A percentile compares a stretch with the other conserved stretches of the same genome.
Evolutionary conservation across 2,113 vertebrate species (phyloP).

Genomic region (Barnardius zonarius): DNA sequence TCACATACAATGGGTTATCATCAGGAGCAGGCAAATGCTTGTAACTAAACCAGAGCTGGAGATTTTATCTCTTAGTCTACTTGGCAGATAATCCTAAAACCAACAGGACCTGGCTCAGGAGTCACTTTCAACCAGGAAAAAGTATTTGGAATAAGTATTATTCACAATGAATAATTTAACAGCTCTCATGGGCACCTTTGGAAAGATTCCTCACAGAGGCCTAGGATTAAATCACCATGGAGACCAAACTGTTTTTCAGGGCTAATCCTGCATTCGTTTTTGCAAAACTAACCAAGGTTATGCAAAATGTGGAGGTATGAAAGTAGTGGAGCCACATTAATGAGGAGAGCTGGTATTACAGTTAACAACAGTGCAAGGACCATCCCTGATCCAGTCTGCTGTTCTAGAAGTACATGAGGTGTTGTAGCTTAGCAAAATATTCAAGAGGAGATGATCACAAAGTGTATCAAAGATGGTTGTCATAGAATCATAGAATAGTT

Average conservation of each 20-base stretch:
- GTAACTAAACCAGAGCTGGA: neutral
- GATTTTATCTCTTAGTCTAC: neutral
- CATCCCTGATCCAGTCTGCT: neutral
- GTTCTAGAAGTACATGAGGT: neutral
- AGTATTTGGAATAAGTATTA: slow-evolving; percentile 18
- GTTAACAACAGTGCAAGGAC: neutral
- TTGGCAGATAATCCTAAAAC: neutral
- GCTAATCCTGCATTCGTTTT: slow-evolving; percentile 3
- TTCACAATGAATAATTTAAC: slow-evolving; percentile 44
- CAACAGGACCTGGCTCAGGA: neutral
- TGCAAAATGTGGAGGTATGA: neutral
- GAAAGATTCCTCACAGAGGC: slow-evolving; percentile 9
- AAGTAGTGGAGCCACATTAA: neutral
- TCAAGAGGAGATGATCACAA: neutral
- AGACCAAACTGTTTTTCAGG: slow-evolving; percentile 6
- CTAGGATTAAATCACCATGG: slow-evolving; percentile 6
- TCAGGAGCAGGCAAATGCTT: neutral
- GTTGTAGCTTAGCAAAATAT: neutral
- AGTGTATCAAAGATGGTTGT: neutral
- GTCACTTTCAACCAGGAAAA: neutral
- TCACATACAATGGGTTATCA: neutral
- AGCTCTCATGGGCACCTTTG: slow-evolving; percentile 14
- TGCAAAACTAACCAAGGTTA: neutral
- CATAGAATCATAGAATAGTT: too few species aligned
- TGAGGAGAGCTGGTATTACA: neutral